These are phyloP conservation scores for Lysandra coridon DNA, from an alignment of 2,888 invertebrate species.

Conservation along the genomic window DNA sequence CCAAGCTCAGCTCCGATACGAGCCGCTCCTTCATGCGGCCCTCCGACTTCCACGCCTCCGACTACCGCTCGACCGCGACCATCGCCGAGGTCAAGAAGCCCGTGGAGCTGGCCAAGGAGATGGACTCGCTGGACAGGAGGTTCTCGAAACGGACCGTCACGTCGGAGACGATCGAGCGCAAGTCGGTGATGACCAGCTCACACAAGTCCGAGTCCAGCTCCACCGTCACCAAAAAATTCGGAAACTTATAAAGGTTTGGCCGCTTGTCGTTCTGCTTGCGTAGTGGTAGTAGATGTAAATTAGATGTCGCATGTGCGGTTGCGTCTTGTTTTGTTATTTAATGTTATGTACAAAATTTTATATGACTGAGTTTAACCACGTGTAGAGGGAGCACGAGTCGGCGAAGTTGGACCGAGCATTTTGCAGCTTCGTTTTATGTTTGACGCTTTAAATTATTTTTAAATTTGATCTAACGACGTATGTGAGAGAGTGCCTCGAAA, in stretches of 20 bases:
- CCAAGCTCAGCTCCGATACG: conserved; percentile 72
- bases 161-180: conserved; percentile 84
- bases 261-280: conserved; percentile 37
- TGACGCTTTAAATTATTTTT: conserved; percentile 8
- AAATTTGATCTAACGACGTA: background rate
- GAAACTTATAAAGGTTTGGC: conserved; percentile 67
- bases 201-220: conserved; percentile 80
- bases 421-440: conserved; percentile 12
- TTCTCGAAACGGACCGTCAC: conserved; percentile 85
- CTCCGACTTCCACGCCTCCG: conserved; percentile 71
- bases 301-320: conserved; percentile 27
- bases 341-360: conserved; percentile 19
- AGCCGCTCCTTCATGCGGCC: conserved; percentile 76
- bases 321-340: conserved; percentile 30
- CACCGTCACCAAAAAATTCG: conserved; percentile 79
- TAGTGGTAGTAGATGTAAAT: conserved; percentile 36
- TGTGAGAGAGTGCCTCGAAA: background rate
- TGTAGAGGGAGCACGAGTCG: background rate
- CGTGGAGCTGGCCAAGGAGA: conserved; percentile 67
- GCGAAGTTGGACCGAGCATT: background rate
- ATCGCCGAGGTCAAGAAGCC: conserved; percentile 63
- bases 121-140: conserved; percentile 82
- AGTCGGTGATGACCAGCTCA: conserved; percentile 84
- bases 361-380: background rate
- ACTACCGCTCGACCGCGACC: conserved; percentile 57